Evolutionary conservation across 2,888 invertebrate genomes (phyloP), one percentile per base, ranked within the genome.

Genomic region (Zeuzera pyrina): DNA sequence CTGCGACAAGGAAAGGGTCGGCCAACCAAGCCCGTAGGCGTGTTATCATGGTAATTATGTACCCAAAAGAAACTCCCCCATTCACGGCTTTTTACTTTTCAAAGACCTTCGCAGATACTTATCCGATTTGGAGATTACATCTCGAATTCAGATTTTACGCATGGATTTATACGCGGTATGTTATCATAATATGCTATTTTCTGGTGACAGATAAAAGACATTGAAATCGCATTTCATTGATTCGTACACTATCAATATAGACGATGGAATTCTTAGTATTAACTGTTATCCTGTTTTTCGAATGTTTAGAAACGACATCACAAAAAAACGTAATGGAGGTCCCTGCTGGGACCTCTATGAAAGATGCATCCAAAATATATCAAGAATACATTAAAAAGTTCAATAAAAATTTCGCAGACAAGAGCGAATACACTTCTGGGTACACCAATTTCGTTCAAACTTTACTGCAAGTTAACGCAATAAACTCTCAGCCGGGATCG

Each of bases 1-100:
- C 34, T 34, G 23, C 31, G 45, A 68, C 67, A 67, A 39, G 48
- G 51, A 67, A 69, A 59, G 56, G 69, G 69, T 65, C 53, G 65
- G 47, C 50, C 61, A 47, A 36, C 29, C 46, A 38, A 39, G 49
- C 47, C 54, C 47, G 43, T 33, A 43, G 50, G 48, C 53, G 52
- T 52, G 57, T 49, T 59, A 54, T 55, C 53, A 45, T 25, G 47
- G 53, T 66, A 62, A 63, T 67, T 64, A 64, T 66, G 12, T 58
- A 51, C 47, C 45, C 39, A 35, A 43, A 51, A 49, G 42, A 47
- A 45, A 44, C 44, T 38, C 47, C 34, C 35, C 45, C 44, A 52
- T 54, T 49, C 45, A 48, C 40, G 46, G 47, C 43, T 52, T 57
- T 54, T 53, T 45, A 42, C 42, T 33, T 49, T 19, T 7, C 13